These are phyloP conservation scores for Notocelia uddmanniana DNA, from an alignment of 2,888 invertebrate species.

Conservation along the genomic window DNA sequence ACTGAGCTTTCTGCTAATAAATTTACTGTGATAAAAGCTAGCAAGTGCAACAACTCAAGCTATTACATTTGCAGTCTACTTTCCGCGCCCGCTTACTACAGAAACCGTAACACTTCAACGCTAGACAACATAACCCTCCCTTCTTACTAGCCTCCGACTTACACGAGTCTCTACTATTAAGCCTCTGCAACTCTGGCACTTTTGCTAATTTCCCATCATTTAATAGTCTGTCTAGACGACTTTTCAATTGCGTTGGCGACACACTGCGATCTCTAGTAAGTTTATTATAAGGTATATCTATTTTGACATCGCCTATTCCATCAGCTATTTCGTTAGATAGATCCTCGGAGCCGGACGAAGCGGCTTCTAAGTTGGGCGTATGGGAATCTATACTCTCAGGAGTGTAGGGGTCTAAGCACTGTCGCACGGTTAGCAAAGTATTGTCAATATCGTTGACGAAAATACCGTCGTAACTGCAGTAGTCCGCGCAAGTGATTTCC, in stretches of 20 bases:
- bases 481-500: slow-evolving; percentile 83
- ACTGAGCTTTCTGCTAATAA: too few relatives aligned
- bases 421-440: slow-evolving; percentile 71
- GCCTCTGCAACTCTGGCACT: slow-evolving; percentile 65
- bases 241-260: slow-evolving; percentile 88
- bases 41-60: slow-evolving; percentile 67
- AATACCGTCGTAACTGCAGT: slow-evolving; percentile 70
- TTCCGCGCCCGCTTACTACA: slow-evolving; percentile 71
- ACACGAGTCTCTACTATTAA: slow-evolving; percentile 76
- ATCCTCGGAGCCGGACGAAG: slow-evolving; percentile 66
- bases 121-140: slow-evolving; percentile 73
- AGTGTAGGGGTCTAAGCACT: slow-evolving; percentile 90
- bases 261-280: slow-evolving; percentile 78
- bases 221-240: slow-evolving; percentile 82
- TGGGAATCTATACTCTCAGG: slow-evolving; percentile 93
- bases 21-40: slow-evolving; percentile 49
- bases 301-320: slow-evolving; percentile 55
- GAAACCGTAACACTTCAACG: slow-evolving; percentile 77
- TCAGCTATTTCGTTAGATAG: slow-evolving; percentile 65
- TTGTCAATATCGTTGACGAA: slow-evolving; percentile 85
- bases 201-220: slow-evolving; percentile 58
- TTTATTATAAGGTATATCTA: slow-evolving; percentile 61
- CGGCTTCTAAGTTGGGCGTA: slow-evolving; percentile 86
- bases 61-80: slow-evolving; percentile 69
- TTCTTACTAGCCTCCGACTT: slow-evolving; percentile 70